Conservation (phyloP, 1,140 invertebrate genomes). For the Leptinotarsa lineolata region DNA sequence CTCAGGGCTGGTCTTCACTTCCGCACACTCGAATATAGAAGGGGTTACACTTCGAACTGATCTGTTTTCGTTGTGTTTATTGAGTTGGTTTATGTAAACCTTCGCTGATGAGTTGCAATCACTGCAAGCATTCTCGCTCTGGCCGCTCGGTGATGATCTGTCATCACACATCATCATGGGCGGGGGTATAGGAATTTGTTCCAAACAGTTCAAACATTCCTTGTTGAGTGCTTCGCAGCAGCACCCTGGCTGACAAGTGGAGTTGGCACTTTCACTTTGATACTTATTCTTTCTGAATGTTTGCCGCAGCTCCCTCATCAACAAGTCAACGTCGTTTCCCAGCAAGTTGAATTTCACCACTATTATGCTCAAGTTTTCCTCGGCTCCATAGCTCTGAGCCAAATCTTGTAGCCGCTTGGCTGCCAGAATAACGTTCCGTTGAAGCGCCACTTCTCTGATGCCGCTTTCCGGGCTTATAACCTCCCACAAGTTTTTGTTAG, state of each 20-base stretch:
- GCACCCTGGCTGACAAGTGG: constrained; percentile 63
- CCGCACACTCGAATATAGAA: constrained; percentile 52
- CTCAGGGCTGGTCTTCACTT: constrained; percentile 54
- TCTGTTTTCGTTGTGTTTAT: constrained; percentile 48
- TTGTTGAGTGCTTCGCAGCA: constrained; percentile 65
- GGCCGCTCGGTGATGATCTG: constrained; percentile 80
- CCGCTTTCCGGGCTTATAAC: constrained; percentile 75
- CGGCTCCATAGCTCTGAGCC: constrained; percentile 79
- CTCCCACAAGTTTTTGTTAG: constrained; percentile 78
- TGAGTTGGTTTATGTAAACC: constrained; percentile 51
- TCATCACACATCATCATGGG: constrained; percentile 61
- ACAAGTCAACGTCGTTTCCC: constrained; percentile 69
- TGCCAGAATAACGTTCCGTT: constrained; percentile 75
- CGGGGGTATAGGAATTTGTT: constrained; percentile 52
- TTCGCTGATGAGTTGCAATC: constrained; percentile 60
- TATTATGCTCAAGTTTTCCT: constrained; percentile 79
- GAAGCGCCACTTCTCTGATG: constrained; percentile 72
- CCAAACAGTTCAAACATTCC: constrained; percentile 63
- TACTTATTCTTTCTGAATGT: constrained; percentile 66
- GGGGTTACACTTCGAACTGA: constrained; percentile 52
- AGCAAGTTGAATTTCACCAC: constrained; percentile 71
- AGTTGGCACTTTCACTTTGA: constrained; percentile 57
- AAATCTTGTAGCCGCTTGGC: constrained; percentile 81
- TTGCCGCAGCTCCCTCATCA: constrained; percentile 77
- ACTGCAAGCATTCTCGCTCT: constrained; percentile 73